Percentiles rank a stretch among this genome's conserved stretches.
phyloP scores from a whole-genome alignment of 2,113 vertebrate species.

The Athene cunicularia region DNA sequence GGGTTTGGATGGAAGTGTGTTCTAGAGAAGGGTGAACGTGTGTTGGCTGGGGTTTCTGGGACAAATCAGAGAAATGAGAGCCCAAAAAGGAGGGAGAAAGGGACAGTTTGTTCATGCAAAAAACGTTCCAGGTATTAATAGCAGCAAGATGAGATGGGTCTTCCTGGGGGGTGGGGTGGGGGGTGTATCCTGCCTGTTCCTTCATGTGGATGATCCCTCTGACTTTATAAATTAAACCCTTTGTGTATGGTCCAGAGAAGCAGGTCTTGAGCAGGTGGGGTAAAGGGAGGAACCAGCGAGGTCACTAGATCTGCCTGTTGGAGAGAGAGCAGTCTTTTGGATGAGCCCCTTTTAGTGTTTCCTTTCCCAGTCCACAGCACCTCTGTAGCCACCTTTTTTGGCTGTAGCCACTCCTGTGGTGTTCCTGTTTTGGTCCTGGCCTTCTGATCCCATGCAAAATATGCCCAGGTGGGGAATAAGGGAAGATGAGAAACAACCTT shows the following conservation, averaged over 20 bases:
- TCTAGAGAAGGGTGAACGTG: background rate
- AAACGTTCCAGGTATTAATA: constrained; percentile 22
- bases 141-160: background rate
- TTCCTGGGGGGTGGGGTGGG: background rate
- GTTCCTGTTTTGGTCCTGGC: background rate
- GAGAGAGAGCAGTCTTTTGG: background rate
- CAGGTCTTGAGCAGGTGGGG: background rate
- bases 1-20: background rate
- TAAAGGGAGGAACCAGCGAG: background rate
- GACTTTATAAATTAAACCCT: background rate
- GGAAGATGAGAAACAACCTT: background rate
- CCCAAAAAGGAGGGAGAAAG: constrained; percentile 17
- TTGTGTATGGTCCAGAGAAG: background rate
- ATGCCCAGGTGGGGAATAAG: rapidly evolving
- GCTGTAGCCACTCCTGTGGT: background rate
- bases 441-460: background rate
- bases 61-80: background rate
- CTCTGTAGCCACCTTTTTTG: background rate
- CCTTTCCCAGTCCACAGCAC: background rate
- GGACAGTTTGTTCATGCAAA: background rate
- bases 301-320: background rate
- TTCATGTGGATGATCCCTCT: background rate
- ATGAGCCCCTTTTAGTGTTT: background rate
- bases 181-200: background rate
- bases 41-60: constrained; percentile 49